Percentiles rank a stretch among this genome's conserved stretches.
Conservation (phyloP, 2,113 vertebrate species). For the Nycticorax nycticorax region DNA sequence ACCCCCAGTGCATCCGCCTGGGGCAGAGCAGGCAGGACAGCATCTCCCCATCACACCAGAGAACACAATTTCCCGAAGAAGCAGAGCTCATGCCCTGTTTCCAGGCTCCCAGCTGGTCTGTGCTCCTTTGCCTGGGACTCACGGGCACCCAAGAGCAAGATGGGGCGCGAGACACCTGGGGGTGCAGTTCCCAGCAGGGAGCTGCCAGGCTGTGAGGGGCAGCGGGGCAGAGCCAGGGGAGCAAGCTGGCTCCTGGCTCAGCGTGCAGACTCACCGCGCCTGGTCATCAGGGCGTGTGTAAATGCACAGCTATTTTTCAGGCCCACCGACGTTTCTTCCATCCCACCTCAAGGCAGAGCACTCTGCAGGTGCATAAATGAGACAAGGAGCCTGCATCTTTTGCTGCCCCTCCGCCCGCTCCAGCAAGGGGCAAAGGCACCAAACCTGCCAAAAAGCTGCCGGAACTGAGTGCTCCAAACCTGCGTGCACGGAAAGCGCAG, state of each 20-base stretch:
- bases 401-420: not conserved
- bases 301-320: not conserved
- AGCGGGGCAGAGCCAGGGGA: not conserved
- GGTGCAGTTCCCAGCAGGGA: fast-evolving
- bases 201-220: not conserved
- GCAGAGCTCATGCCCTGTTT: not conserved
- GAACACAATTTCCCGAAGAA: not conserved
- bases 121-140: not conserved
- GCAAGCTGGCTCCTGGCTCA: not conserved
- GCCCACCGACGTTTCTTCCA: not conserved
- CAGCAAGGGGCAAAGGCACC: not conserved
- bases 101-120: not conserved
- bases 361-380: fast-evolving
- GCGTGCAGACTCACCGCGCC: not conserved
- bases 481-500: fast-evolving
- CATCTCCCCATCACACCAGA: not conserved
- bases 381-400: fast-evolving
- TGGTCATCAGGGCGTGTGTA: fast-evolving
- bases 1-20: fast-evolving
- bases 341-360: not conserved
- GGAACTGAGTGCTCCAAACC: not conserved
- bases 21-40: not conserved
- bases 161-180: fast-evolving
- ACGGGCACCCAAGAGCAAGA: not conserved
- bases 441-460: not conserved